Evolutionary conservation across 2,888 invertebrate species (phyloP), one percentile per base, ranked within the genome.

Genomic region (Calameuta pallipes): DNA sequence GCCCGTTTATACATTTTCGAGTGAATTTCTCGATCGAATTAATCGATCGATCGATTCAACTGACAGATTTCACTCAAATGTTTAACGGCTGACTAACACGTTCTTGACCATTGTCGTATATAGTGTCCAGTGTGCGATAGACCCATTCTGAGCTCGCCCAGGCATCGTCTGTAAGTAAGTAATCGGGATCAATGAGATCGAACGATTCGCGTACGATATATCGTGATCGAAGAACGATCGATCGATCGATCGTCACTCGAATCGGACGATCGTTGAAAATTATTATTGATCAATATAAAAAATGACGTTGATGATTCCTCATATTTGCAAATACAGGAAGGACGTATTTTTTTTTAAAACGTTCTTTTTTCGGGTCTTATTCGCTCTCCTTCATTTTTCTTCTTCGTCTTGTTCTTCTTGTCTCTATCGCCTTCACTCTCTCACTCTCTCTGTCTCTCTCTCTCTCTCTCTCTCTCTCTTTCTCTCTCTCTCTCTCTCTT

Each of bases 121-220:
- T 84, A 84, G 87, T 88, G 86, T 89, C 89, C 89, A 90, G 88
- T 89, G 88, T 90, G 90, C 89, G 90, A 90, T 90, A 90, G 85
- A 90, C 90, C 90, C 89, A 89, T 86, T 88, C 83, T 85, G 90
- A 90, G 89, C 90, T 89, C 88, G 88, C 85, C 86, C 82, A 87
- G 87, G 87, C 87, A 87, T 88, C 88, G 88, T 88, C 37, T 4
- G 87, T 88, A 87, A 88, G 89, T 90, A 89, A 87, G 81, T 82
- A 56, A 75, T 75, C 13, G 13, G 13, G 37, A 37, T 37, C 13
- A 13, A 37, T 37, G 4, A 37, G 13, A 68, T 37, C 37, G 13
- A 13, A 1, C 37, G 37, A 37, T 13, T 37, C 37, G 37, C 37
- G 37, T 13, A 4, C 70, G 70, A 70, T n/a, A 31, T 9, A 70